Percentiles rank a stretch among this genome's conserved stretches.
Evolutionary conservation across 2,888 invertebrate species (phyloP).

Genomic region (Arrhopalites spinosus): DNA sequence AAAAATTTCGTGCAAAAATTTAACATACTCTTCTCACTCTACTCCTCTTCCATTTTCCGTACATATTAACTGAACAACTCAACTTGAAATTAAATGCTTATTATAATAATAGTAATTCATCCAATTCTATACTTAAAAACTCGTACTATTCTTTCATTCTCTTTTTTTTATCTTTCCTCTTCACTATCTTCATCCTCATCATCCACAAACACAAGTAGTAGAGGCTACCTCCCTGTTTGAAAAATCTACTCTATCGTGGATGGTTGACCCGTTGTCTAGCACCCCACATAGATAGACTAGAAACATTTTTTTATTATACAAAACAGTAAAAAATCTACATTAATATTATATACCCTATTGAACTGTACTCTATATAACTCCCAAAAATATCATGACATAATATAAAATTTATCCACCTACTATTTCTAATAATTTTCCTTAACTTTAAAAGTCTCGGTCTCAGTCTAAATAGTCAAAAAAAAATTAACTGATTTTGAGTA

Average conservation of each 20-base stretch:
- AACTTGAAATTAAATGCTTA: neutral
- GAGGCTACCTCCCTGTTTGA: neutral
- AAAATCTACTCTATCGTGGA: constrained; percentile 6
- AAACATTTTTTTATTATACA: too few species aligned
- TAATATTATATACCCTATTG: too few species aligned
- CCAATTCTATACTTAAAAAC: neutral
- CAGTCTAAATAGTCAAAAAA: too few species aligned
- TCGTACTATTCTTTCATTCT: neutral
- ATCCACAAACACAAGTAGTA: neutral
- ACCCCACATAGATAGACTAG: too few species aligned
- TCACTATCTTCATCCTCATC: neutral
- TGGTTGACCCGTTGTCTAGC: neutral
- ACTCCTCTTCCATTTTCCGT: neutral
- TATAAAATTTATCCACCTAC: too few species aligned
- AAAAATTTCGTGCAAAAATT: neutral
- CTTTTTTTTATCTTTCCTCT: neutral
- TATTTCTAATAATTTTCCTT: too few species aligned
- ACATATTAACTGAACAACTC: neutral
- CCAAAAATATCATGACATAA: too few species aligned
- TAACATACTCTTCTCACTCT: neutral
- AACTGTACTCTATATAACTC: too few species aligned
- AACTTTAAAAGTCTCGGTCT: too few species aligned
- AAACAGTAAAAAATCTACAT: too few species aligned
- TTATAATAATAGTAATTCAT: neutral
- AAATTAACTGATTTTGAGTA: too few species aligned